Percentiles rank a stretch among this genome's conserved stretches.
Evolutionary conservation across 2,113 vertebrate genomes (phyloP).

Genomic region (Daphoenositta chrysoptera): DNA sequence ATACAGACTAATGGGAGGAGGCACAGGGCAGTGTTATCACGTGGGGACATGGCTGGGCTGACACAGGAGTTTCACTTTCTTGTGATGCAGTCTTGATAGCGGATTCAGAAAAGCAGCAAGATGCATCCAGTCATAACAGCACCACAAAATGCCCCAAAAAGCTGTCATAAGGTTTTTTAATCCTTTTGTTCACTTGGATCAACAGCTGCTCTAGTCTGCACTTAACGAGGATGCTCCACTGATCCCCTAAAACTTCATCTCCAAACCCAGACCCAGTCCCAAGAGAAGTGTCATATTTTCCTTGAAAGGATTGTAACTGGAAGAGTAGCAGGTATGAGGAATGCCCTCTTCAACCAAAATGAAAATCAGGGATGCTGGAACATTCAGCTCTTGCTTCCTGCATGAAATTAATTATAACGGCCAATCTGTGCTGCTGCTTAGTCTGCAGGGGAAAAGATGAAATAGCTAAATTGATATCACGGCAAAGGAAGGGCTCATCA

Average conservation of each 20-base stretch:
- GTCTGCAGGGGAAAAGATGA: not conserved
- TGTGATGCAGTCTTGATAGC: not conserved
- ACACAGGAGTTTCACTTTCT: not conserved
- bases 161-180: accelerated
- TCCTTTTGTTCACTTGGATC: not conserved
- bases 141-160: not conserved
- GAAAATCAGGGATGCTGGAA: not conserved
- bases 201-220: not conserved
- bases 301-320: not conserved
- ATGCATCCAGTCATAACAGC: not conserved
- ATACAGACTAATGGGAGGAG: not conserved
- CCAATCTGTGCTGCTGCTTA: constrained; percentile 35
- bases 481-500: not conserved
- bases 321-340: not conserved
- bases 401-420: not conserved
- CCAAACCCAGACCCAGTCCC: not conserved
- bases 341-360: not conserved
- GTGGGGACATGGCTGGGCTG: not conserved
- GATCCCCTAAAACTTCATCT: not conserved
- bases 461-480: constrained; percentile 9
- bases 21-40: accelerated
- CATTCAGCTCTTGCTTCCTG: not conserved
- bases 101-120: not conserved
- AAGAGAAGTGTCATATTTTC: not conserved
- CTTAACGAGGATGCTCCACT: not conserved